These are phyloP conservation scores for Mystacornis crossleyi DNA, from an alignment of 2,113 vertebrate species.

Conservation along the genomic window DNA sequence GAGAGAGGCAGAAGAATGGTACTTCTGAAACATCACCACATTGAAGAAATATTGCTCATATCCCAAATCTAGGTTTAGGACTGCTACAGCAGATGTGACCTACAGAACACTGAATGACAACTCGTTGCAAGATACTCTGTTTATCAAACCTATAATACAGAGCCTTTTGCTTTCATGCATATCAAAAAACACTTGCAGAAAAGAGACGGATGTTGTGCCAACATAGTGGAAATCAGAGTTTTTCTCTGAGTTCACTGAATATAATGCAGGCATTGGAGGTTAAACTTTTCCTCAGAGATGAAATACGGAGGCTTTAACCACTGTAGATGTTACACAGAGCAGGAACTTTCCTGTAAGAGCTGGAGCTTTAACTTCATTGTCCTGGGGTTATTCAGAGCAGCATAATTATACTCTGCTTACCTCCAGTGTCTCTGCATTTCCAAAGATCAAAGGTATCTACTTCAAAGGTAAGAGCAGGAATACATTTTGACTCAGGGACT, in stretches of 20 bases:
- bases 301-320: not conserved
- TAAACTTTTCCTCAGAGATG: not conserved
- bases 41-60: not conserved
- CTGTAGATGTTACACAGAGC: not conserved
- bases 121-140: not conserved
- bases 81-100: not conserved
- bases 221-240: not conserved
- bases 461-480: conserved; percentile 41
- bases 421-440: not conserved
- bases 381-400: not conserved
- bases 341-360: not conserved
- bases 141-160: not conserved
- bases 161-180: not conserved
- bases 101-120: not conserved
- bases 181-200: not conserved
- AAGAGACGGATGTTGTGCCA: not conserved
- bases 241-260: not conserved
- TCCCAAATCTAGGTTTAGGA: not conserved
- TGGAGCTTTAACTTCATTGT: not conserved
- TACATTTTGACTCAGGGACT: not conserved
- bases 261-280: not conserved
- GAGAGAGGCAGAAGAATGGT: not conserved
- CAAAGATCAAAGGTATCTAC: conserved; percentile 41
- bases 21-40: not conserved
- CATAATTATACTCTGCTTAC: not conserved